A percentile compares a stretch with the other conserved stretches of the same genome.
These are phyloP conservation scores for Dendropsophus ebraccatus DNA, from an alignment of 2,113 vertebrate genomes.

Conservation along the genomic window DNA sequence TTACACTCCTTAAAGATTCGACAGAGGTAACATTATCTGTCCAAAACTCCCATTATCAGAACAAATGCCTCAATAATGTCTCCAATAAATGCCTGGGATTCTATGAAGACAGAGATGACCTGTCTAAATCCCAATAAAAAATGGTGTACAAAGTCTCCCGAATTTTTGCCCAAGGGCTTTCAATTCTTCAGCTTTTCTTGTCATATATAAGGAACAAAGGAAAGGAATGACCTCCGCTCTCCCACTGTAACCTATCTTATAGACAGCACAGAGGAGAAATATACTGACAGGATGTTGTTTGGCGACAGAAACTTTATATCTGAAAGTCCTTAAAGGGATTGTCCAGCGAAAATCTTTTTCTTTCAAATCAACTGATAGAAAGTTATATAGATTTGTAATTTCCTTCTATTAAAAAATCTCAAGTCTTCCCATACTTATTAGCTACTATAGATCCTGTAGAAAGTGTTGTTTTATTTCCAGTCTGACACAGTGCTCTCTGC, in stretches of 20 bases:
- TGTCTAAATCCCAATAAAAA: constrained; percentile 1
- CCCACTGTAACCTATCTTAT: background rate
- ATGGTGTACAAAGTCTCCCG: background rate
- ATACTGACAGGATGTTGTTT: too few relatives aligned
- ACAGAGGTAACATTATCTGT: background rate
- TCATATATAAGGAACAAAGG: background rate
- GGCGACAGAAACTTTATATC: too few relatives aligned
- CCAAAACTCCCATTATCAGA: background rate
- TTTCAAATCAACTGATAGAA: too few relatives aligned
- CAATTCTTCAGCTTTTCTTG: background rate
- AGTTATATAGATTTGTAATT: too few relatives aligned
- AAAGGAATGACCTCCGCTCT: background rate
- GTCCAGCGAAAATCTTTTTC: too few relatives aligned
- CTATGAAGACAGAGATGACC: background rate
- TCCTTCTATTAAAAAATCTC: too few relatives aligned
- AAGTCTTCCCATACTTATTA: too few relatives aligned
- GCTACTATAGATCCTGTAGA: too few relatives aligned
- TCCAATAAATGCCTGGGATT: background rate
- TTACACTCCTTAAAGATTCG: background rate
- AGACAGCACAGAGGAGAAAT: too few relatives aligned
- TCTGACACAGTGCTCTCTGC: too few relatives aligned
- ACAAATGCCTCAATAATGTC: background rate
- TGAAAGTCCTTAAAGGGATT: too few relatives aligned
- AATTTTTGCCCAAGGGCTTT: background rate
- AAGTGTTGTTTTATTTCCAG: too few relatives aligned